Evolutionary conservation across 1,140 invertebrate genomes (phyloP).

Genomic region (Zaprionus capensis): DNA sequence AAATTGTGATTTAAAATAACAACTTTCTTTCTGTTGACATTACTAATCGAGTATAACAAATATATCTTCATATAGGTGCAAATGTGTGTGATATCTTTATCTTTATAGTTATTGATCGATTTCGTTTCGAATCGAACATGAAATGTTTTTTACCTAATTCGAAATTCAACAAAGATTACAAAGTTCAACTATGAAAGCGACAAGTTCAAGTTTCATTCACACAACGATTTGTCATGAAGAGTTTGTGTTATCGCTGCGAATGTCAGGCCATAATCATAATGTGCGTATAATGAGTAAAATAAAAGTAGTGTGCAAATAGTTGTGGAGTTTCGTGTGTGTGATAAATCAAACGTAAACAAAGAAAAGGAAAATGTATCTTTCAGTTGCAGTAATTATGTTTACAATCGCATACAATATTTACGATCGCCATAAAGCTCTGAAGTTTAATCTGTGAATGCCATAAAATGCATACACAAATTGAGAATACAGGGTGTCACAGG

Average conservation of each 20-base stretch:
- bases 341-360: slow-evolving; percentile 15
- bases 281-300: slow-evolving; percentile 49
- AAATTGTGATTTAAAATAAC: slow-evolving; percentile 13
- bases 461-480: neutral
- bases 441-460: slow-evolving; percentile 5
- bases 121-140: neutral
- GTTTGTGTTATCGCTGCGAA: slow-evolving; percentile 38
- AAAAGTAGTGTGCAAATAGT: slow-evolving; percentile 49
- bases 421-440: neutral
- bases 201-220: slow-evolving; percentile 25
- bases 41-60: slow-evolving; percentile 4
- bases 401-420: slow-evolving; percentile 11
- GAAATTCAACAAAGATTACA: slow-evolving; percentile 45
- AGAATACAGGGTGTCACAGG: neutral
- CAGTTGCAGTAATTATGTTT: slow-evolving; percentile 20
- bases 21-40: slow-evolving; percentile 7
- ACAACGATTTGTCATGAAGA: slow-evolving; percentile 59
- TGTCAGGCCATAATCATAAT: slow-evolving; percentile 34
- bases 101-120: slow-evolving; percentile 24
- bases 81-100: slow-evolving; percentile 16
- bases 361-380: neutral
- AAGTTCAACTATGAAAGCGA: slow-evolving; percentile 43
- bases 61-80: neutral
- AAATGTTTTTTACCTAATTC: slow-evolving; percentile 5
- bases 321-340: neutral